Conservation (phyloP, 2,797 vertebrate genomes). For the Catharus ustulatus region DNA sequence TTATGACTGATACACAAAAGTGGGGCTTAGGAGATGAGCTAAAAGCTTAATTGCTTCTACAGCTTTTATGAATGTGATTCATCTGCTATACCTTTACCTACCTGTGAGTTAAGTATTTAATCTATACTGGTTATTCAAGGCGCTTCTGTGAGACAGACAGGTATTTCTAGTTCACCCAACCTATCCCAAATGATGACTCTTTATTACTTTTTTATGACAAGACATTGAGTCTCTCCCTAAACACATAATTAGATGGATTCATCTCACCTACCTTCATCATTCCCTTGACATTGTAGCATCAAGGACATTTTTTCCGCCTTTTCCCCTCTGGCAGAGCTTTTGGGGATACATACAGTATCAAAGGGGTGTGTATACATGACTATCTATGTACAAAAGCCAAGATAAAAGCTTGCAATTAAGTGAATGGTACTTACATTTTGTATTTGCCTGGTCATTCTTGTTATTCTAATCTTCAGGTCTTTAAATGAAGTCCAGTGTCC, state of each 20-base stretch:
- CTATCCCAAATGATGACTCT: not conserved
- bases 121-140: not conserved
- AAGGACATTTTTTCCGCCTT: not conserved
- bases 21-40: not conserved
- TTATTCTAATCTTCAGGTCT: not conserved
- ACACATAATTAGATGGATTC: not conserved
- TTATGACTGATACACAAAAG: not conserved
- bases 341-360: not conserved
- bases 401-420: not conserved
- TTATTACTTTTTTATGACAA: not conserved
- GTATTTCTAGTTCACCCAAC: not conserved
- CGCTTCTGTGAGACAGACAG: not conserved
- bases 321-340: not conserved
- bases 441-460: not conserved
- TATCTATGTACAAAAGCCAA: not conserved
- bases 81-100: not conserved
- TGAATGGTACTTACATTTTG: not conserved
- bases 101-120: constrained; percentile 12
- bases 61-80: constrained; percentile 28
- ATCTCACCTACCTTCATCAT: not conserved
- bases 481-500: not conserved
- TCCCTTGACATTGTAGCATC: not conserved
- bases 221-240: not conserved
- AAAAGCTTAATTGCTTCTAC: constrained; percentile 29
- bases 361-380: not conserved